Percentiles rank a stretch among this genome's conserved stretches.
Conservation (phyloP, 2,797 vertebrate species). For the Phoeniculus purpureus region DNA sequence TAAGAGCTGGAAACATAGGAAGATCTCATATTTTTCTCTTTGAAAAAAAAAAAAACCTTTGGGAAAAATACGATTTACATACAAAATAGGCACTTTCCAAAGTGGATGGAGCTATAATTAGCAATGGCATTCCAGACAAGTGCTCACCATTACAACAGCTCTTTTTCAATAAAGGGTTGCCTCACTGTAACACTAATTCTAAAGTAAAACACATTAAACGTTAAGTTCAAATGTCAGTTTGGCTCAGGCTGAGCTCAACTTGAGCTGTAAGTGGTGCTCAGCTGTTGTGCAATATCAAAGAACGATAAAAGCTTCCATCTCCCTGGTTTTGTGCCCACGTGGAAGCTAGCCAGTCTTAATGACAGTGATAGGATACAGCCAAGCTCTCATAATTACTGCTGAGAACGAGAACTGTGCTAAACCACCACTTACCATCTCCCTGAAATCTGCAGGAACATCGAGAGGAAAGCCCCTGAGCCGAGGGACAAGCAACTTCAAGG, state of each 20-base stretch:
- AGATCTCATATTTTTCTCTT: background rate
- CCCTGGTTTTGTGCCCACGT: background rate
- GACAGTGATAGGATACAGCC: background rate
- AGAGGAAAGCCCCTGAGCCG: background rate
- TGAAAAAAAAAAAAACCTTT: background rate
- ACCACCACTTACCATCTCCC: background rate
- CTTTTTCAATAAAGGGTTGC: background rate
- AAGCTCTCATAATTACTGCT: background rate
- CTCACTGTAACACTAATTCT: background rate
- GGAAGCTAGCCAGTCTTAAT: background rate
- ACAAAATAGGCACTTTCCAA: background rate
- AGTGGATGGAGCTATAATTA: accelerated
- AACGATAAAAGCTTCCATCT: background rate
- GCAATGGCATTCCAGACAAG: background rate
- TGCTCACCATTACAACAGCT: background rate
- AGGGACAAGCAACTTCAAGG: background rate
- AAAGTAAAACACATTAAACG: background rate
- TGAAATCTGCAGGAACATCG: accelerated
- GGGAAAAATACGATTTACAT: background rate
- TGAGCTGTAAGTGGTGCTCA: background rate
- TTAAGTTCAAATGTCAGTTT: constrained; percentile 28
- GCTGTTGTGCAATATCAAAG: constrained; percentile 26
- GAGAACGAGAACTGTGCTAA: background rate
- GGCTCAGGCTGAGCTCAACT: background rate
- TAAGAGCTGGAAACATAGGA: background rate